Percentiles rank a stretch among this genome's conserved stretches.
phyloP scores from a whole-genome alignment of 30 jellyfish, hydroid and myxozoan species.

The Catostylus mosaicus region DNA sequence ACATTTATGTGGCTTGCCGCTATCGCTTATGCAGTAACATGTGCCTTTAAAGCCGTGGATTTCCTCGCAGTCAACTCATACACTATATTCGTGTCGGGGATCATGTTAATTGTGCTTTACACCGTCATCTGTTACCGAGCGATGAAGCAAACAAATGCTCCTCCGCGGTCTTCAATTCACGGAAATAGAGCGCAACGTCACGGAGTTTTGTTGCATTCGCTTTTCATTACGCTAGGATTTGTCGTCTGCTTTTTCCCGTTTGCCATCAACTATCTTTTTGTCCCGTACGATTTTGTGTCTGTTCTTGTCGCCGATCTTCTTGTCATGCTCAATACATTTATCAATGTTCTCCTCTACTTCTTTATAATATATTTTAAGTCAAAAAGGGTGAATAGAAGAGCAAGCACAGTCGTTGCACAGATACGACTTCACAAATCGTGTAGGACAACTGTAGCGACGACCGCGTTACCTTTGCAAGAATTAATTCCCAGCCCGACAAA shows the following conservation, averaged over 20 bases:
- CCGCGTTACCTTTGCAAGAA: neutral
- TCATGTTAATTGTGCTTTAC: slow-evolving; percentile 2
- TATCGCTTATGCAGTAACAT: neutral
- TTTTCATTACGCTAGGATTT: slow-evolving; percentile 35
- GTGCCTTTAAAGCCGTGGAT: slow-evolving; percentile 18
- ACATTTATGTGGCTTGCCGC: slow-evolving; percentile 23
- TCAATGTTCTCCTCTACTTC: slow-evolving; percentile 15
- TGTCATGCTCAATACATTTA: slow-evolving; percentile 24
- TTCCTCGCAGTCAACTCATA: slow-evolving; percentile 19
- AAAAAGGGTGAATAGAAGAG: neutral
- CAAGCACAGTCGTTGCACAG: neutral
- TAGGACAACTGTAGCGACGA: neutral
- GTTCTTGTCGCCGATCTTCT: slow-evolving; percentile 29
- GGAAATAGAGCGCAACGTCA: slow-evolving; percentile 16
- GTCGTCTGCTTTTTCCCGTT: slow-evolving; percentile 40
- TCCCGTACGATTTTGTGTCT: neutral
- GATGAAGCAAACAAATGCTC: neutral
- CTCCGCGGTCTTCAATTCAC: neutral
- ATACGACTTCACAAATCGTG: neutral
- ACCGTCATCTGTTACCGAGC: slow-evolving; percentile 5
- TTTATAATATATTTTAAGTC: neutral
- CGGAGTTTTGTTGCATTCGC: slow-evolving; percentile 29
- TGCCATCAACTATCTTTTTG: slow-evolving; percentile 32
- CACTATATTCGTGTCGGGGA: slow-evolving; percentile 8
- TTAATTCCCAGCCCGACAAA: neutral